phyloP scores from a whole-genome alignment of 2,888 invertebrate genomes.

The Exephanes ischioxanthus region DNA sequence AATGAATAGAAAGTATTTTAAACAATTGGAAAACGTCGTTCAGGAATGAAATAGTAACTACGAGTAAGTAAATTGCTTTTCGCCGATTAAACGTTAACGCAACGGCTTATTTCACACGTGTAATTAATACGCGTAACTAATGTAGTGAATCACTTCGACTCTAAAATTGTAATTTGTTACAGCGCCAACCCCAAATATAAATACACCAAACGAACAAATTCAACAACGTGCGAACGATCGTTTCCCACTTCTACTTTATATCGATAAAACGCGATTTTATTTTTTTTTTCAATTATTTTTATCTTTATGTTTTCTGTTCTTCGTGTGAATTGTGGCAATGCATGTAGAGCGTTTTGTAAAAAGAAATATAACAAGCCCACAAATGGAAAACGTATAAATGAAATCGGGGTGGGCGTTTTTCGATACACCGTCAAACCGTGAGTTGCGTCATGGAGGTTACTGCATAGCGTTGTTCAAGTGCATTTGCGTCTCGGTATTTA shows the following conservation, averaged over 20 bases:
- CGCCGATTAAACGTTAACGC: conserved; percentile 41
- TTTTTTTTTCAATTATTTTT: neutral
- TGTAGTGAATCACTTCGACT: conserved; percentile 52
- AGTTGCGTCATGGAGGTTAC: conserved; percentile 55
- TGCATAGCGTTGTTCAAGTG: conserved; percentile 47
- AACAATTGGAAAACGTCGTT: conserved; percentile 71
- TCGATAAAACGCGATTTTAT: neutral
- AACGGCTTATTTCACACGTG: conserved; percentile 38
- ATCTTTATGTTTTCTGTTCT: neutral
- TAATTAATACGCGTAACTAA: conserved; percentile 63
- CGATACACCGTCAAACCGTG: conserved; percentile 53
- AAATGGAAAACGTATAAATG: conserved; percentile 7
- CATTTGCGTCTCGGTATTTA: conserved; percentile 33
- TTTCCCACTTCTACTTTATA: conserved; percentile 3
- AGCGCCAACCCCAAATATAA: conserved; percentile 46
- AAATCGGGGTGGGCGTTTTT: conserved; percentile 5
- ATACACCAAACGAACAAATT: conserved; percentile 47
- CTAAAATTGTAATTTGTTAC: conserved; percentile 44
- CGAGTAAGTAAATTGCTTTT: conserved; percentile 41
- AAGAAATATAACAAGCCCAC: conserved; percentile 6
- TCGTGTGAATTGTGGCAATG: conserved; percentile 27
- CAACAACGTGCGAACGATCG: conserved; percentile 37
- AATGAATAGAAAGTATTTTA: conserved; percentile 27
- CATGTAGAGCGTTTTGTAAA: conserved; percentile 24
- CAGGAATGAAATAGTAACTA: conserved; percentile 72